phyloP scores from a whole-genome alignment of 2,113 vertebrate genomes.

The Calidris pugnax region DNA sequence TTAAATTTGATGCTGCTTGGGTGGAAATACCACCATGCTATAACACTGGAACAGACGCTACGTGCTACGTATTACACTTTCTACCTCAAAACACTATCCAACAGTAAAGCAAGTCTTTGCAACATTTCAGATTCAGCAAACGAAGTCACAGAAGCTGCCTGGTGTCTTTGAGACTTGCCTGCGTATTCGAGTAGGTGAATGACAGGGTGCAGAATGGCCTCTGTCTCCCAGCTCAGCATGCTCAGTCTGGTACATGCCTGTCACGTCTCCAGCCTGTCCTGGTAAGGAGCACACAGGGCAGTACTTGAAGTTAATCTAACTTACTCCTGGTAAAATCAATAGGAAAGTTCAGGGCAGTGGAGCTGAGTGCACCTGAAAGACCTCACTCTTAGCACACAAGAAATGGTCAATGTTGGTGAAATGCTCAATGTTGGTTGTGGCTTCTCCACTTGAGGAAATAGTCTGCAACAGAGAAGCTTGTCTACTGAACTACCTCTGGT shows the following conservation, averaged over 20 bases:
- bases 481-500: neutral
- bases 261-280: neutral
- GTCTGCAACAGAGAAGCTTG: neutral
- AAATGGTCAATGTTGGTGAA: neutral
- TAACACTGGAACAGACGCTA: neutral
- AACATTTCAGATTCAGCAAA: neutral
- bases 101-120: neutral
- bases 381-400: neutral
- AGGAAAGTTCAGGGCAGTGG: neutral
- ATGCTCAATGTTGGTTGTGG: too few relatives aligned
- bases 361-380: neutral
- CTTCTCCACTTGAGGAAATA: neutral
- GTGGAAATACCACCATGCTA: neutral
- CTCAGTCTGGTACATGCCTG: rapidly evolving
- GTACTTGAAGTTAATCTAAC: neutral
- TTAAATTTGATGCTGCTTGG: neutral
- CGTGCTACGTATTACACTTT: rapidly evolving
- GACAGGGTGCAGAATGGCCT: neutral
- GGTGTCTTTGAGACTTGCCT: neutral
- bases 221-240: neutral
- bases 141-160: neutral
- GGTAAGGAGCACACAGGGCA: neutral
- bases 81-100: neutral
- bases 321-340: neutral
- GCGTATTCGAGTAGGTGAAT: neutral